Base-by-base conservation (phyloP, 2,888 invertebrate species). In the Apomyelois bistriatella region DNA sequence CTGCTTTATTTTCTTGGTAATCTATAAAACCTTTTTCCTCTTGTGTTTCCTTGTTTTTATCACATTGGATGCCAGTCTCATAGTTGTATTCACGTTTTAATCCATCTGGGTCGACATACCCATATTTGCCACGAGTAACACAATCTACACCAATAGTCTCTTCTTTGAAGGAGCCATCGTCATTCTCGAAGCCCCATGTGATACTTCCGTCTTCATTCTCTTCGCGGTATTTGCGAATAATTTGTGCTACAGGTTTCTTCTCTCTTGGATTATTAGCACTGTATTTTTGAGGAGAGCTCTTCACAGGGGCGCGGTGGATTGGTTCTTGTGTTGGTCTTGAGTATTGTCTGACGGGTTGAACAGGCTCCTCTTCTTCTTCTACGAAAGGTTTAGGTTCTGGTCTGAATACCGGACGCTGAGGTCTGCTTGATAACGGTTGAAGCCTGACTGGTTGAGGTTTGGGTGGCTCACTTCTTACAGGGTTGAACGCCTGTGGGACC, bases 121-220 rank as follows among this genome's bases (percentile, higher is more conserved):
- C 96, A 72, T 96, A 96, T 72, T 94, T 95, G 46, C 96, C 96
- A 58, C 94, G 92, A 9, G 94, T 94, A 56, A 95, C 79, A 68
- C 95, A 95, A 77, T 96, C 95, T 9, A 92, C 88, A 42, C 96
- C 96, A 63, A 96, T 95, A 7, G 93, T 92, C 85, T 96, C 96
- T 75, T 96, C 96, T 74, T 96, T 96, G 81, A 95, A 96, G 1
- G 95, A 94, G 16, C 96, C 96, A 69, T 96, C 96, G 66, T 96
- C 96, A 74, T 96, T 96, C 79, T 96, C 96, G 71, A 94, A 96
- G 48, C 96, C 96, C 96, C 96, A 96, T 0, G 95, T 94, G 65
- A 96, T 96, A 72, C 94, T 96, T 38, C 95, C 95, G 64, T 95
- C 95, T 22, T 92, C 91, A 70, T 96, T 95, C 76, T 96, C 96